A percentile compares a stretch with the other conserved stretches of the same genome.
Evolutionary conservation across 35 echinoderm and acorn worm species (phyloP).

Genomic region (Strongylocentrotus purpuratus): DNA sequence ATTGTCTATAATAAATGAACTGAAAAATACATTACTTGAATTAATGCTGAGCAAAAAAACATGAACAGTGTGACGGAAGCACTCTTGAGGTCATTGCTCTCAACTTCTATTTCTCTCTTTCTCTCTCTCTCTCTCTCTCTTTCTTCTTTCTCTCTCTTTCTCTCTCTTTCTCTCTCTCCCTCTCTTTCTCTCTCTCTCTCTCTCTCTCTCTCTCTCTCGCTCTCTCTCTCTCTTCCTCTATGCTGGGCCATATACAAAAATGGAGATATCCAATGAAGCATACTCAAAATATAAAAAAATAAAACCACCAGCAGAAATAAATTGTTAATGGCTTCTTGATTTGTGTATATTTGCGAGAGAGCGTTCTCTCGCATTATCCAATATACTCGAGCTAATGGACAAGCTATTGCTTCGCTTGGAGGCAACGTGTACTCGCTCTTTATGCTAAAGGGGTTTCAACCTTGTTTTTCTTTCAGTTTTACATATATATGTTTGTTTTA

Average conservation of each 20-base stretch:
- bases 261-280: not conserved
- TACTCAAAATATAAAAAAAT: not conserved
- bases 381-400: not conserved
- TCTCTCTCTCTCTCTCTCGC: no score
- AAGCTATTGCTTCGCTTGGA: not conserved
- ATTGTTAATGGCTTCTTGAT: constrained; percentile 18
- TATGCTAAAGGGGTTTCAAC: not conserved
- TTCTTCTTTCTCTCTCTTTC: not conserved
- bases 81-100: not conserved
- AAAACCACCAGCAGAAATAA: not conserved
- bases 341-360: not conserved
- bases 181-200: no score
- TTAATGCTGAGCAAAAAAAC: no score
- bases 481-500: not conserved
- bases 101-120: not conserved
- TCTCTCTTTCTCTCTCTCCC: not conserved
- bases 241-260: no score
- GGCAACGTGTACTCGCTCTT: not conserved
- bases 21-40: no score
- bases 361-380: not conserved
- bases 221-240: no score
- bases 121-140: not conserved
- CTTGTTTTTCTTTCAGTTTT: not conserved
- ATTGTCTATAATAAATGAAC: no score
- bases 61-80: no score